Evolutionary conservation across 2,797 vertebrate genomes (phyloP).

Genomic region (Onychomys leucogaster): DNA sequence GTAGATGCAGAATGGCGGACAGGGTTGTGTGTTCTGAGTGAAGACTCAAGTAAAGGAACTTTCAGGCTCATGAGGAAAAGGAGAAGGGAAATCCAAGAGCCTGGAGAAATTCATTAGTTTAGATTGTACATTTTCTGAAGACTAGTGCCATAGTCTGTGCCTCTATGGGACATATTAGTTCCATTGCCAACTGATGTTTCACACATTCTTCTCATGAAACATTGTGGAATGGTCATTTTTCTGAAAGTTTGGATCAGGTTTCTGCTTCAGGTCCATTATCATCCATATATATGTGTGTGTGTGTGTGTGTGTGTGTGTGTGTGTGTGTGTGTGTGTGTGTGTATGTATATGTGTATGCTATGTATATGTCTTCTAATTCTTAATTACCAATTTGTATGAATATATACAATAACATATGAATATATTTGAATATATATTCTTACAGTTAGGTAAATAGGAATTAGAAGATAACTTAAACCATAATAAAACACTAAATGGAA

Average conservation of each 20-base stretch:
- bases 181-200: background rate
- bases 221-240: background rate
- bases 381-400: background rate
- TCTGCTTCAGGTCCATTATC: background rate
- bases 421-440: background rate
- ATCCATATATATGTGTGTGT: background rate
- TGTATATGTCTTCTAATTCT: background rate
- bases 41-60: background rate
- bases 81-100: background rate
- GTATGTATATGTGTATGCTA: background rate
- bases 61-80: background rate
- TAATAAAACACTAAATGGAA: background rate
- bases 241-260: background rate
- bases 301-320: background rate
- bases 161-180: background rate
- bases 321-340: background rate
- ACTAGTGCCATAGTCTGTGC: background rate
- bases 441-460: background rate
- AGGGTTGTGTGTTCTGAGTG: background rate
- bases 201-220: background rate
- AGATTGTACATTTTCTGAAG: background rate
- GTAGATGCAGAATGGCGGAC: background rate
- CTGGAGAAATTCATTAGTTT: background rate
- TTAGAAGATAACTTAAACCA: background rate
- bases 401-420: background rate